Conservation (phyloP, 2,797 vertebrate species). For the Discoglossus pictus region DNA sequence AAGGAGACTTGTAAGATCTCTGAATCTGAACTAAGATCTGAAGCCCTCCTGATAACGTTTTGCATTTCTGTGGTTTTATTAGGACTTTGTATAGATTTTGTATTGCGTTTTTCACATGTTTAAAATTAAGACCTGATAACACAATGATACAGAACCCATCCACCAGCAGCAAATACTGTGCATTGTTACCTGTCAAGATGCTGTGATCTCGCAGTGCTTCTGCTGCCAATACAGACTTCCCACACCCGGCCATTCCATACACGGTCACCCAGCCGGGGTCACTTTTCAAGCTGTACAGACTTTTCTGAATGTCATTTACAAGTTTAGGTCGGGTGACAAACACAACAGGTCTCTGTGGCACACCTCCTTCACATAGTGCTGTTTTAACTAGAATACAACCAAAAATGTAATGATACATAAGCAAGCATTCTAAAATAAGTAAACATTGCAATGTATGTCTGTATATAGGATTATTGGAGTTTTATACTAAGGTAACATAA, state of each 20-base stretch:
- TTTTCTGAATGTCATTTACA: conserved; percentile 78
- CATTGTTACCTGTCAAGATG: conserved; percentile 79
- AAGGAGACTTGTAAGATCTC: no score
- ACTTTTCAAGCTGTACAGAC: conserved; percentile 73
- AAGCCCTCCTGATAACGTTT: no score
- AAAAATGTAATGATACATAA: conserved; percentile 1
- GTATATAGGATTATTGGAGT: no score
- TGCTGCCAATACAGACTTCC: conserved; percentile 93
- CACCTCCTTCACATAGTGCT: conserved; percentile 87
- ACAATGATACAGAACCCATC: no score
- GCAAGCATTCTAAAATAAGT: conserved; percentile 8
- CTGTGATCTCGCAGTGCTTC: conserved; percentile 85
- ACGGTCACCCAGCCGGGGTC: conserved; percentile 89
- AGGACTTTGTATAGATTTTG: no score
- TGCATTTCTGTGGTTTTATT: no score
- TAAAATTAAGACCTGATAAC: no score
- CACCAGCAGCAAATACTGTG: no score
- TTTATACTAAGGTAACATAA: no score
- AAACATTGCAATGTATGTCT: neutral
- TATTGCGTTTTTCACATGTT: no score
- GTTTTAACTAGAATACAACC: conserved; percentile 70
- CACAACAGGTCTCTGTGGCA: conserved; percentile 92
- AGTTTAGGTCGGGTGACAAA: conserved; percentile 85
- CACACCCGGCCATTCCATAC: conserved; percentile 97
- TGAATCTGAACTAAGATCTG: no score